phyloP scores from a whole-genome alignment of 2,797 vertebrate genomes.

The Crypturellus tataupa region DNA sequence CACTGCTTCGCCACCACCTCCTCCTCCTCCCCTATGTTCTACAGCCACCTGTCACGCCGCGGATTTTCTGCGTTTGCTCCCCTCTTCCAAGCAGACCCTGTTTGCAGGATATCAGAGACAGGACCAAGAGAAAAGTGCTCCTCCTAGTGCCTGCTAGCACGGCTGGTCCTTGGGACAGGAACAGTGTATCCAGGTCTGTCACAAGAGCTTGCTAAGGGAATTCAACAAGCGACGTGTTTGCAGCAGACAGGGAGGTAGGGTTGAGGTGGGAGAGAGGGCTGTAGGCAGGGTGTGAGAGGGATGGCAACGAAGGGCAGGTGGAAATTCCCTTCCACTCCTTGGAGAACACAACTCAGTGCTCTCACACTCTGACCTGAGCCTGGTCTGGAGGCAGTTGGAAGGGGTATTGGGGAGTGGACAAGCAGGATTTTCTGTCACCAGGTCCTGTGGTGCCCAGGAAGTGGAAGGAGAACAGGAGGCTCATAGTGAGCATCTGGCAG shows the following conservation, averaged over 20 bases:
- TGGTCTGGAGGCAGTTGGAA: neutral
- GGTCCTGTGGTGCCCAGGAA: accelerated
- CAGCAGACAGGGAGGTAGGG: neutral
- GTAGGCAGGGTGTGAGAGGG: neutral
- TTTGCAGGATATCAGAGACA: neutral
- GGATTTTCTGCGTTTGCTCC: neutral
- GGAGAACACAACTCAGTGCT: neutral
- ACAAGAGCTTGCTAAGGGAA: neutral
- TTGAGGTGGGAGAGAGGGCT: accelerated
- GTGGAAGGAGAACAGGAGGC: neutral
- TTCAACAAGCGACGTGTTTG: neutral
- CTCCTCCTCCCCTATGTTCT: neutral
- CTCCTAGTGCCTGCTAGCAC: neutral
- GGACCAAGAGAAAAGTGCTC: neutral
- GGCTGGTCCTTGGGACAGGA: neutral
- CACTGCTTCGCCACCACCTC: neutral
- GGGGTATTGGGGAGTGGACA: neutral
- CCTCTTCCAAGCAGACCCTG: neutral
- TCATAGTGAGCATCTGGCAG: neutral
- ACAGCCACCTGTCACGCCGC: neutral
- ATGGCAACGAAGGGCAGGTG: neutral
- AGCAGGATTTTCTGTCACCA: neutral
- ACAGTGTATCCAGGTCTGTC: neutral
- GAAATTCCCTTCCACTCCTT: neutral
- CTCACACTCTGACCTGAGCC: neutral